A percentile compares a stretch with the other conserved stretches of the same genome.
Evolutionary conservation across 2,888 invertebrate genomes (phyloP).

Genomic region (Agonopterix heracliana): DNA sequence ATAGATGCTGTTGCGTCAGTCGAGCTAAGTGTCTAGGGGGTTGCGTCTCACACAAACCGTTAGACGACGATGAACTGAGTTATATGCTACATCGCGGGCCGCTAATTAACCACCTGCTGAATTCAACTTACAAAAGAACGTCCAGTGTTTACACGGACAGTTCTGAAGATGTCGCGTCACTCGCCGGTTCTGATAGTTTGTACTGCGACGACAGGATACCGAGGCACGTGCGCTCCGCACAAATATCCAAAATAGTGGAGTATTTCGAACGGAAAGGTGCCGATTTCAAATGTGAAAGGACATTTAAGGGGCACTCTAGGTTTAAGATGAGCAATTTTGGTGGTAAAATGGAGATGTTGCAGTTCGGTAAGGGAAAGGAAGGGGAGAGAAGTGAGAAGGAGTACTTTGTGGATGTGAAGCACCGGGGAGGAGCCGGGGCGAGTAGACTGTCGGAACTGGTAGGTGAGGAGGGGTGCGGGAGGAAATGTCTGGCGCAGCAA

Average conservation of each 20-base stretch:
- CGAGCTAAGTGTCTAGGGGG: slow-evolving; percentile 38
- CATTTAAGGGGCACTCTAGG: slow-evolving; percentile 42
- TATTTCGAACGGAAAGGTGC: slow-evolving; percentile 89
- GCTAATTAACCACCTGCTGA: slow-evolving; percentile 38
- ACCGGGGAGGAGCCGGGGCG: slow-evolving; percentile 24
- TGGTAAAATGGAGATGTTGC: slow-evolving; percentile 24
- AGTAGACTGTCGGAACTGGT: slow-evolving; percentile 21
- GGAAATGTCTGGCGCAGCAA: slow-evolving; percentile 76
- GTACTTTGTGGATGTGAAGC: slow-evolving; percentile 38
- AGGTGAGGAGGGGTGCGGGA: slow-evolving; percentile 23
- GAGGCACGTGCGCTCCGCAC: slow-evolving; percentile 77
- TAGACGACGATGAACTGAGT: slow-evolving; percentile 61
- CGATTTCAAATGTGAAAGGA: slow-evolving; percentile 67
- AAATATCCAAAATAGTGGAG: slow-evolving; percentile 90
- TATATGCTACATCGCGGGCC: slow-evolving; percentile 57
- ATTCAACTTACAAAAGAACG: slow-evolving; percentile 77
- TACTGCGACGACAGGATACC: slow-evolving; percentile 81
- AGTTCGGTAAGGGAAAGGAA: slow-evolving; percentile 17
- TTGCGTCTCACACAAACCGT: slow-evolving; percentile 30
- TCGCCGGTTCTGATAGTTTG: slow-evolving; percentile 85
- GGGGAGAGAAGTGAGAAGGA: slow-evolving; percentile 23
- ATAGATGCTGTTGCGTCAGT: slow-evolving; percentile 55
- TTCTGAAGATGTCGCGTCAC: slow-evolving; percentile 89
- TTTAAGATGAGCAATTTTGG: slow-evolving; percentile 26
- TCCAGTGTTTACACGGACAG: slow-evolving; percentile 92